Conservation (phyloP, 2,888 invertebrate genomes). For the Brachynemurus nebulosus region DNA sequence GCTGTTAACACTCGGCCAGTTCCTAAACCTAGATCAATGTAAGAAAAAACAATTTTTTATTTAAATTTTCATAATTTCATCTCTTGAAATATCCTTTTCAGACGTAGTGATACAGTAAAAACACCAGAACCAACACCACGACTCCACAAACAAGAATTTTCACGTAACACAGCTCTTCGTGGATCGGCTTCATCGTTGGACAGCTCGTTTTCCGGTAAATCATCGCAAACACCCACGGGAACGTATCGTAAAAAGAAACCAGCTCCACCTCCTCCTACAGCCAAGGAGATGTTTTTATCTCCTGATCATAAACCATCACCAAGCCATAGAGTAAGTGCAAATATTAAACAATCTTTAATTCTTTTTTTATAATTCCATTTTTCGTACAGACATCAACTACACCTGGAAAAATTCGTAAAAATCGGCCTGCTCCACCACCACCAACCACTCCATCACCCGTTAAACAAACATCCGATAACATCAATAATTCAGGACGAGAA, state of each 20-base stretch:
- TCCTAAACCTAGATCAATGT: constrained; percentile 34
- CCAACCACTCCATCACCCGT: constrained; percentile 4
- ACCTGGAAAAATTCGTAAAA: constrained; percentile 41
- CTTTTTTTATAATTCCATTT: constrained; percentile 11
- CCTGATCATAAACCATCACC: not conserved
- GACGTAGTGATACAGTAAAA: not conserved
- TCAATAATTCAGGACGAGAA: too few relatives aligned
- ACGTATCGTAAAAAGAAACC: constrained; percentile 47
- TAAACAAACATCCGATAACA: too few relatives aligned
- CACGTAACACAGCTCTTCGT: constrained; percentile 23
- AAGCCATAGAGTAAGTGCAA: too few relatives aligned
- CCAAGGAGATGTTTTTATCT: not conserved
- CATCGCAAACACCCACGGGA: constrained; percentile 31
- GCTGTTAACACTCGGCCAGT: constrained; percentile 26
- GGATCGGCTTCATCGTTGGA: constrained; percentile 33
- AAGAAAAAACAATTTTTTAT: constrained; percentile 24
- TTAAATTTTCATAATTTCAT: too few relatives aligned
- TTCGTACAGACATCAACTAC: constrained; percentile 27
- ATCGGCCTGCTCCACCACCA: constrained; percentile 45
- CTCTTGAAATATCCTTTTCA: too few relatives aligned
- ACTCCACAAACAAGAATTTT: constrained; percentile 24
- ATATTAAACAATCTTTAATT: constrained; percentile 9
- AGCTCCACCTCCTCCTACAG: constrained; percentile 50
- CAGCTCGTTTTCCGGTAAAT: constrained; percentile 26
- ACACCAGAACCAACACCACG: constrained; percentile 27